These are phyloP conservation scores for Orthonyx spaldingii DNA, from an alignment of 2,113 vertebrate species.

Conservation along the genomic window DNA sequence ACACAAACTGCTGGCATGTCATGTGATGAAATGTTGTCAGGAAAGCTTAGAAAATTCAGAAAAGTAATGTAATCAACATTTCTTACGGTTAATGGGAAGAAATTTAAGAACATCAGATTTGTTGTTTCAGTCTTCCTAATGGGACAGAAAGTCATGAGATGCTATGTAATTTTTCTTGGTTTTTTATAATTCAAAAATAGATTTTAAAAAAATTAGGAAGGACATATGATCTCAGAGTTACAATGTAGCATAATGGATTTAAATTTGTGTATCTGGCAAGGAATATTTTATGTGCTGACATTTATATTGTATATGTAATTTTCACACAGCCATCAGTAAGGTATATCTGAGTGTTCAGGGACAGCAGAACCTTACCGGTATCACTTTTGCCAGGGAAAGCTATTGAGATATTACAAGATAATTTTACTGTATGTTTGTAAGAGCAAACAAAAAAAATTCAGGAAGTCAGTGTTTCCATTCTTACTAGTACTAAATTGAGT, in stretches of 20 bases:
- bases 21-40: not conserved
- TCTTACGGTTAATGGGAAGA: not conserved
- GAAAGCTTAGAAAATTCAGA: conserved; percentile 16
- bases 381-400: not conserved
- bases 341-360: not conserved
- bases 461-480: not conserved
- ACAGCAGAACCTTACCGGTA: not conserved
- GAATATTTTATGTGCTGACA: not conserved
- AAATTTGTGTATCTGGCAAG: not conserved
- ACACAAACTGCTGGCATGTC: conserved; percentile 25
- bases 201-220: not conserved
- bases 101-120: not conserved
- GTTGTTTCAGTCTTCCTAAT: not conserved
- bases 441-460: not conserved
- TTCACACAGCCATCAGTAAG: not conserved
- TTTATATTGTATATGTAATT: not conserved
- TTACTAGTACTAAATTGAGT: not conserved
- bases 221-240: not conserved
- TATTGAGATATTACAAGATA: not conserved
- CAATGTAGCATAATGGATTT: not conserved
- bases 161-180: not conserved
- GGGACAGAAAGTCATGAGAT: not conserved
- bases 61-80: not conserved
- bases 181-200: not conserved
- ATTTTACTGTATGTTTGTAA: not conserved